Evolutionary conservation across 2,797 vertebrate species (phyloP).

Genomic region (Coregonus suidteri): DNA sequence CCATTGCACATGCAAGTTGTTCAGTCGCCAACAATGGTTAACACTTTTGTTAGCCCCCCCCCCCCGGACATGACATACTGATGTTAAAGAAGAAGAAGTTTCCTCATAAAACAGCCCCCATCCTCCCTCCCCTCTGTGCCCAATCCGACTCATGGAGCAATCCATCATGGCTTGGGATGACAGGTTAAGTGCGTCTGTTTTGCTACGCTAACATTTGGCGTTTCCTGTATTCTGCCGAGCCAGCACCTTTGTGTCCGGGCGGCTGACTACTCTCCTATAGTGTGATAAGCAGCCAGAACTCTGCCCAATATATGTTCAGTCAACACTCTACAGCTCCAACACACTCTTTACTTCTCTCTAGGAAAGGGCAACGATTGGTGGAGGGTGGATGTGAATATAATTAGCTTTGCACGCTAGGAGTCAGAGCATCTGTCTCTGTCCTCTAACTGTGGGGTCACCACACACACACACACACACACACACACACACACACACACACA

Average conservation of each 20-base stretch:
- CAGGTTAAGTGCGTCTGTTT: conserved; percentile 57
- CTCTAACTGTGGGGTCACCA: conserved; percentile 7
- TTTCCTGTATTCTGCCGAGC: conserved; percentile 52
- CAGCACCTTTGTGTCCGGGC: conserved; percentile 46
- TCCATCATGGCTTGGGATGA: conserved; percentile 59
- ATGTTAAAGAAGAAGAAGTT: conserved; percentile 57
- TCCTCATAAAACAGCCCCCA: conserved; percentile 36
- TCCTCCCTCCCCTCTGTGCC: conserved; percentile 9
- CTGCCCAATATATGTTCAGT: conserved; percentile 38
- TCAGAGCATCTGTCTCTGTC: neutral
- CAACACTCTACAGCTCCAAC: conserved; percentile 45
- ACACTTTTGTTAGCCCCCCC: conserved; percentile 10
- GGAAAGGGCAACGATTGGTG: neutral
- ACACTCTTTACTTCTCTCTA: neutral
- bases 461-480: too few species aligned
- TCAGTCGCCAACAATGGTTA: conserved; percentile 56
- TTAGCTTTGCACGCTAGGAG: conserved; percentile 27
- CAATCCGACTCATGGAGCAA: conserved; percentile 34
- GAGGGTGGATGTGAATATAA: conserved; percentile 27
- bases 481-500: neutral
- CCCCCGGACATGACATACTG: conserved; percentile 19
- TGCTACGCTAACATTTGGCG: conserved; percentile 45
- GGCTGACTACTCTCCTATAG: conserved; percentile 15
- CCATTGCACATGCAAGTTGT: conserved; percentile 50
- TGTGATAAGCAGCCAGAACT: conserved; percentile 13